Evolutionary conservation across 2,113 vertebrate species (phyloP).

Genomic region (Phylloscopus trochilus): DNA sequence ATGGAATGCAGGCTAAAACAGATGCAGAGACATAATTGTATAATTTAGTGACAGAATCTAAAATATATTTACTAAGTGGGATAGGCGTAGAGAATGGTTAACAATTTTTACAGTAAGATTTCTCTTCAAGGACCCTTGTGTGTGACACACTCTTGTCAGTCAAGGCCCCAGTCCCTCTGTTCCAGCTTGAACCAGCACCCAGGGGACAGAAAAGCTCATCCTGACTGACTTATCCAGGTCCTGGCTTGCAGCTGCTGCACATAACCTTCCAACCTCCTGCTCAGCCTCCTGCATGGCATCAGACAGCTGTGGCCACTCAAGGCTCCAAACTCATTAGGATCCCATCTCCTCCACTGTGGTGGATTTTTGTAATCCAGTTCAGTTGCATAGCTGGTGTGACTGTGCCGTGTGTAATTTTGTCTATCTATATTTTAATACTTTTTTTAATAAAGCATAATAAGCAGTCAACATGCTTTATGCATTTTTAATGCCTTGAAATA

Average conservation of each 20-base stretch:
- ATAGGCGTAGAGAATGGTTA: neutral
- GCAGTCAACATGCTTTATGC: neutral
- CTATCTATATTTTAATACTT: neutral
- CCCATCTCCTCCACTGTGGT: neutral
- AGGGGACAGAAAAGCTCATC: neutral
- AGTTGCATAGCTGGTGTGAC: neutral
- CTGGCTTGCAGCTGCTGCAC: neutral
- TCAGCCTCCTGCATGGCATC: neutral
- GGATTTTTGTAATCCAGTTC: neutral
- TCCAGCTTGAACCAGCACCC: neutral
- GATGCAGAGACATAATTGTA: neutral
- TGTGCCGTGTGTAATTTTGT: neutral
- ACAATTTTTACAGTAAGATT: neutral
- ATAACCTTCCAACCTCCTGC: neutral
- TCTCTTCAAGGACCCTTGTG: neutral
- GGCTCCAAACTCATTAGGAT: neutral
- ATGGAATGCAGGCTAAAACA: neutral
- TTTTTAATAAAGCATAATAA: neutral
- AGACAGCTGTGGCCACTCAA: neutral
- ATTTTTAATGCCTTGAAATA: neutral
- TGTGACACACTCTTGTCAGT: rapidly evolving
- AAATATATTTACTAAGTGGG: neutral
- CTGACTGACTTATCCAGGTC: neutral
- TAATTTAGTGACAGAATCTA: neutral
- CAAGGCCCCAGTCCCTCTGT: neutral